Evolutionary conservation across 2,888 invertebrate genomes (phyloP).

Genomic region (Aphodius sticticus): DNA sequence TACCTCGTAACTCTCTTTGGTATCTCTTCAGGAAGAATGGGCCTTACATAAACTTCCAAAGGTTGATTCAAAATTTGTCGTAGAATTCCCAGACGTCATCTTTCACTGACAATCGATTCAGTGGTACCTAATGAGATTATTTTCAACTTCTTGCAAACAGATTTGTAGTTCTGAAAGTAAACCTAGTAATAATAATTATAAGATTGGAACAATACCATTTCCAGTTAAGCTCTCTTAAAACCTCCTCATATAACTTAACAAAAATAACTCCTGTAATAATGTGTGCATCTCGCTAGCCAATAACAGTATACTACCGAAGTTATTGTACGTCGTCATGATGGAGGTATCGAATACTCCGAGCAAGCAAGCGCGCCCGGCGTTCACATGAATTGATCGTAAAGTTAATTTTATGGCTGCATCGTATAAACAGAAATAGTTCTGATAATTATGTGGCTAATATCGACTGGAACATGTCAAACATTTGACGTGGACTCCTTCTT

Average conservation of each 20-base stretch:
- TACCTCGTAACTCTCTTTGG: too few species aligned
- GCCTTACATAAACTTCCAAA: too few species aligned
- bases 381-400: not conserved
- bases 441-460: not conserved
- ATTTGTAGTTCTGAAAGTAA: not conserved
- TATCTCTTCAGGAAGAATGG: too few species aligned
- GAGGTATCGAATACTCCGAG: not conserved
- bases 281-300: not conserved
- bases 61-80: too few species aligned
- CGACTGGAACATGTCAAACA: not conserved
- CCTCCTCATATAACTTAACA: not conserved
- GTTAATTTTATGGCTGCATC: not conserved
- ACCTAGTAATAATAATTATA: not conserved
- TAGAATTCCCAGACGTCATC: too few species aligned
- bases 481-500: not conserved
- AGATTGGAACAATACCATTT: not conserved
- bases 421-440: constrained; percentile 4
- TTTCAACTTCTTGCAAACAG: too few species aligned
- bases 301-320: not conserved
- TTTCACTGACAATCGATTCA: too few species aligned
- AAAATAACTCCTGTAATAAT: not conserved
- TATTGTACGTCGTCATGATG: not conserved
- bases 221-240: not conserved
- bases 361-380: not conserved
- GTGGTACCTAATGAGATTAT: too few species aligned